Conservation (phyloP, 2,113 vertebrate species). For the Lipotes vexillifer region DNA sequence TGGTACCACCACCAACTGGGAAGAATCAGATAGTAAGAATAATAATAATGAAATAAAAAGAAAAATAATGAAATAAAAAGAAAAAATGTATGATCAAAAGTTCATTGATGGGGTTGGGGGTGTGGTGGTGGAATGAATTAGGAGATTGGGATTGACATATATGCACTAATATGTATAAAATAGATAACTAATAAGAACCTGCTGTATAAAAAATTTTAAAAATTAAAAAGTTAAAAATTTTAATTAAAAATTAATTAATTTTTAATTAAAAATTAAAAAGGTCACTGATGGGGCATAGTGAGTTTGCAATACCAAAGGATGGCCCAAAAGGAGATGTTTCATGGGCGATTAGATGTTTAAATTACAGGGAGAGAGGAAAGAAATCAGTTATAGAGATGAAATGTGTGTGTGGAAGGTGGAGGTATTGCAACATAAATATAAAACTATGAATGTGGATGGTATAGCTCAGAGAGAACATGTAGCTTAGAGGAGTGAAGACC, state of each 20-base stretch:
- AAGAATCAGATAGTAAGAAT: background rate
- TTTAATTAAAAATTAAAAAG: background rate
- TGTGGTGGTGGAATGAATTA: too few species aligned
- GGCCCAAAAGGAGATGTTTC: background rate
- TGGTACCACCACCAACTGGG: background rate
- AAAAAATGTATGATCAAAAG: background rate
- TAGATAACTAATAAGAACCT: too few species aligned
- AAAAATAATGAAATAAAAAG: background rate
- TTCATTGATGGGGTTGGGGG: background rate
- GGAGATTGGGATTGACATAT: too few species aligned
- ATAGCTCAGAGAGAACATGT: background rate
- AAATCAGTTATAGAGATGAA: background rate
- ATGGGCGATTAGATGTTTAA: background rate
- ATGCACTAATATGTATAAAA: too few species aligned
- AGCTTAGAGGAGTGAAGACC: background rate
- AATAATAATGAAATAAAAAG: background rate
- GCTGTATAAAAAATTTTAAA: too few species aligned
- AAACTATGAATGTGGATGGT: background rate
- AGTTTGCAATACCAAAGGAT: background rate
- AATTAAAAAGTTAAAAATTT: too few species aligned
- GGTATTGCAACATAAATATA: background rate
- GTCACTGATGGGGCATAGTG: background rate
- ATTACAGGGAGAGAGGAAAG: background rate
- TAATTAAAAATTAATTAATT: too few species aligned
- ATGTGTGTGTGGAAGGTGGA: background rate